phyloP scores from a whole-genome alignment of 1,140 invertebrate species.

The Melipona quadrifasciata region DNA sequence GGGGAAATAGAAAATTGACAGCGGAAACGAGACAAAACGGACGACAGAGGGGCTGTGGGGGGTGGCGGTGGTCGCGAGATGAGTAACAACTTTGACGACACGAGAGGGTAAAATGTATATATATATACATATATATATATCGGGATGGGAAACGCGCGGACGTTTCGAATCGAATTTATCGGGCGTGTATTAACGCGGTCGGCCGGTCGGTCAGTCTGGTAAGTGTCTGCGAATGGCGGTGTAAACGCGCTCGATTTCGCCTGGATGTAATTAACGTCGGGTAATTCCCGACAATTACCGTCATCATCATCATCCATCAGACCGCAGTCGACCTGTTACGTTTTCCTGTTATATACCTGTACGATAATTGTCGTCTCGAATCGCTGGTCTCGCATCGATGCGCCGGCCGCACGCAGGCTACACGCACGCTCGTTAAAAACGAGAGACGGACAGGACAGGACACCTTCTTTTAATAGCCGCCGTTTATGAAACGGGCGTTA shows the following conservation, averaged over 20 bases:
- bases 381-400: conserved; percentile 49
- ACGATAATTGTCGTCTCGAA: conserved; percentile 65
- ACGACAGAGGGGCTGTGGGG: neutral
- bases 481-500: neutral
- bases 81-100: conserved; percentile 51
- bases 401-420: neutral
- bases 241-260: conserved; percentile 52
- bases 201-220: conserved; percentile 56
- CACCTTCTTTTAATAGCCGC: neutral
- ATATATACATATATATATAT: neutral
- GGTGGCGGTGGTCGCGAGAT: conserved; percentile 20
- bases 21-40: conserved; percentile 8
- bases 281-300: conserved; percentile 69
- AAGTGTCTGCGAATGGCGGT: conserved; percentile 63
- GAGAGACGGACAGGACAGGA: neutral
- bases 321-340: conserved; percentile 67
- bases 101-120: conserved; percentile 53
- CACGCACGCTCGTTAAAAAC: conserved; percentile 22
- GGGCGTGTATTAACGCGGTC: conserved; percentile 66
- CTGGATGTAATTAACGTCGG: conserved; percentile 67
- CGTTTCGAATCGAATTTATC: conserved; percentile 63
- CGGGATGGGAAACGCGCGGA: conserved; percentile 29
- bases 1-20: conserved; percentile 23
- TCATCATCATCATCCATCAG: conserved; percentile 68
- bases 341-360: conserved; percentile 69